Evolutionary conservation across 2,113 vertebrate species (phyloP), one percentile per base, ranked within the genome.

Genomic region (Oreotrochilus melanogaster): DNA sequence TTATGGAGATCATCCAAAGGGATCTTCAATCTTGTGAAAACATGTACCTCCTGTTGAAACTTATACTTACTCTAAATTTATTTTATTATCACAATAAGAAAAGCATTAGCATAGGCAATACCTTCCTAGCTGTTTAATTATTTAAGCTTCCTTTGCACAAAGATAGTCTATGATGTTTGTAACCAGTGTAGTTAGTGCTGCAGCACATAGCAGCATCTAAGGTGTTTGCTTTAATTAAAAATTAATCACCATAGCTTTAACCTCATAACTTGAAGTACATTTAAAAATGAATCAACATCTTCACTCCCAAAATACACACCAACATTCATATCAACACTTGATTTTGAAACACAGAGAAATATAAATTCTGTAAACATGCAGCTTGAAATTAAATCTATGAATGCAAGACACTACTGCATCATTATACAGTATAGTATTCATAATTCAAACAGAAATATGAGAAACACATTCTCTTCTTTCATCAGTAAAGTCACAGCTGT

Each of bases 381-480:
- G 33, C 9, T 18, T 58, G 22, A 64, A 82, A 75, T 56, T 22
- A 18, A 9, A 86, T 31, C 25, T 47, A 21, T 19, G 17, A 70
- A 88, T 53, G 39, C 10, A 76, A 62, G 60, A 43, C 5, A 53
- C 3, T 56, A 78, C 14, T 6, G 14, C 18, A 24, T 42, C 30
- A 43, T 23, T 14, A 74, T 28, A 84, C 7, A 69, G 11, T 21
- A 30, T 1, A 61, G 9, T 14, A 76, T 3, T 17, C 1, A 0
- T 16, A 51, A 64, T 54, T 27, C 56, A 12, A 88, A 88, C 2
- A 10, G 9, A 92, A 88, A 74, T 30, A 58, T 0, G 4, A 66
- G 39, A 48, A 84, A 37, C 0, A 3, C 5, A 3, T 15, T n/a
- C 25, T 73, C 9, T 73, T 70, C 13, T 65, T 56, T 53, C 45